These are phyloP conservation scores for Marisa cornuarietis DNA, from an alignment of 1,140 invertebrate species.

Conservation along the genomic window DNA sequence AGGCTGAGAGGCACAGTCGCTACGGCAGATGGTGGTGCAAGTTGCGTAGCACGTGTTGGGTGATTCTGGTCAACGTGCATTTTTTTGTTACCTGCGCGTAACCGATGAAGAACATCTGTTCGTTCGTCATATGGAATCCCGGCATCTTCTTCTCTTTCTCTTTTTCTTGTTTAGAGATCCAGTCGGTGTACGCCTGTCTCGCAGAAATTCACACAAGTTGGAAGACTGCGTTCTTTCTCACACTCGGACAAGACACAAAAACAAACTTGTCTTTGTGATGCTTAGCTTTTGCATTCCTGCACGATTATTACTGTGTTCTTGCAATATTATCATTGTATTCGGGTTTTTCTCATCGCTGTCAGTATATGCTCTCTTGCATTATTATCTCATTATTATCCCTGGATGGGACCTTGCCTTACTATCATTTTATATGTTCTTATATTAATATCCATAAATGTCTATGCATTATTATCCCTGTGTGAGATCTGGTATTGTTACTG, in stretches of 20 bases:
- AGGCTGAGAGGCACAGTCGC: neutral
- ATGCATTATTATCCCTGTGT: neutral
- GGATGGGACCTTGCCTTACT: neutral
- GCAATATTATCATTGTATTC: neutral
- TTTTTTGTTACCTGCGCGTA: conserved; percentile 81
- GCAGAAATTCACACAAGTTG: neutral
- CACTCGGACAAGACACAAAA: conserved; percentile 3
- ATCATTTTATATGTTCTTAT: neutral
- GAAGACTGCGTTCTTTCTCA: neutral
- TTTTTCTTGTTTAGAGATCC: conserved; percentile 45
- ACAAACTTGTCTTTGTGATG: neutral
- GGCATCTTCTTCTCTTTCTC: conserved; percentile 76
- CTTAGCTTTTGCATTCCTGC: neutral
- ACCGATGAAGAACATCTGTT: conserved; percentile 91
- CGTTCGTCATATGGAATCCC: conserved; percentile 82
- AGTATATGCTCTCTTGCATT: no score
- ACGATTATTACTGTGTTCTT: neutral
- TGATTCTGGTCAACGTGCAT: neutral
- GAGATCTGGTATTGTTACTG: neutral
- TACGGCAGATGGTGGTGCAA: neutral
- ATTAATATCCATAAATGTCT: neutral
- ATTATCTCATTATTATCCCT: no score
- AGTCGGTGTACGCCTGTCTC: conserved; percentile 76
- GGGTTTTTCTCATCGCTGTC: no score
- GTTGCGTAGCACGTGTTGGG: neutral